Base-by-base conservation (phyloP, 2,888 invertebrate genomes). In the Marasmarcha lunaedactyla region DNA sequence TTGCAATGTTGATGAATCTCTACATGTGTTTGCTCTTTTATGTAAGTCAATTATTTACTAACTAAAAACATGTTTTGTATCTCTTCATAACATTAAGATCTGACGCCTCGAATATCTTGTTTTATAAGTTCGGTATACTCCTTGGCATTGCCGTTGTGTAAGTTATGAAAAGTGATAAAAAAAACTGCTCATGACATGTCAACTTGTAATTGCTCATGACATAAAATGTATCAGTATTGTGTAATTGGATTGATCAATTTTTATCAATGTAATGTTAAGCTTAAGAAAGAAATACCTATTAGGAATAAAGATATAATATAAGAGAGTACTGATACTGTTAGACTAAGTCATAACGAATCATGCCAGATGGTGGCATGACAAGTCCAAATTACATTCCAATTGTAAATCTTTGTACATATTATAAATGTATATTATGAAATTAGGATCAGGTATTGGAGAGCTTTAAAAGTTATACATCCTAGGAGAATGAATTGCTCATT, bases 311-410 rank as follows among this genome's bases (percentile, higher is more conserved):
- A 42, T 43, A 39, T 40, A 30, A 42, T 45, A 44, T 73, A 76
- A 74, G 70, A 65, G 71, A 72, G 78, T 81, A 78, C 78, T 81
- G 77, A 77, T 77, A 71, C 67, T 65, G 63, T 57, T 34, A 34
- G 39, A 40, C 39, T 35, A 44, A 41, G 46, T 48, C 48, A 43
- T 9, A 34, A 34, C 14, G 13, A 14, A 13, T 34, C 14, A 7
- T 34, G 12, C 13, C 12, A 14, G 14, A 12, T 34, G 12, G 13
- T 7, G 14, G 34, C 9, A 12, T 34, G 14, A 34, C 12, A 9
- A 71, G 81, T 81, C 79, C 74, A 81, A 70, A 69, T 68, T 66
- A 79, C 81, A 81, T 81, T 81, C 81, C 81, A 78, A 60, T 63
- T 71, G 65, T 72, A 65, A 66, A 70, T 69, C 56, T 61, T 62